Evolutionary conservation across 2,113 vertebrate genomes (phyloP), one percentile per base, ranked within the genome.

Genomic region (Pedetes capensis): DNA sequence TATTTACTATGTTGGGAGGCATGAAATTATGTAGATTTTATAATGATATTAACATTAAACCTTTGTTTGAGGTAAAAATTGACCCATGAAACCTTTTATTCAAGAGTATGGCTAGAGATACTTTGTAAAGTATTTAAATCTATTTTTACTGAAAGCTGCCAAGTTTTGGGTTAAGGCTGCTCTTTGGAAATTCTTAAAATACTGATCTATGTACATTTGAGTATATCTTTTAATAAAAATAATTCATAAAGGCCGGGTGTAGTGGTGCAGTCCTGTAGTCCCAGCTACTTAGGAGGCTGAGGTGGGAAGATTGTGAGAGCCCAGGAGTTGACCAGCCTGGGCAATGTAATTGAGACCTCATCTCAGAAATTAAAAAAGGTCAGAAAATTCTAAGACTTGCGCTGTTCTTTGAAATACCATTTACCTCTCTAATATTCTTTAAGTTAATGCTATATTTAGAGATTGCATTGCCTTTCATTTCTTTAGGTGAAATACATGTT

Each of bases 91-190:
- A 10, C 74, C 32, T 89, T 94, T 81, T 87, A 81, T 80, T 78
- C 55, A 81, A 94, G 78, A 86, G 5, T 63, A 57, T 64, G 80
- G 34, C 22, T 68, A 29, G 63, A 63, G 23, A 44, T 61, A 29
- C 14, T 87, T 89, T 93, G 81, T 87, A 79, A 90, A 92, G 34
- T 18, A 44, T 51, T 27, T 88, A 71, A 51, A 47, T 89, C 74
- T 86, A 78, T 76, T 93, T 92, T 96, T 64, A 86, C 14, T 64
- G 42, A 75, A 93, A 86, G 32, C n/a, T 95, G n/a, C 32, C 25
- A n/a, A 44, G 16, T 44, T 89, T 78, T 91, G n/a, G 13, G 49
- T 81, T 89, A 74, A 85, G 93, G 3, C 4, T 39, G 42, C 37
- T 55, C 34, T 87, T 90, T 57, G 78, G 49, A 95, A 64, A 82